Conservation (phyloP, 2,797 vertebrate genomes). For the Megalops cyprinoides region DNA sequence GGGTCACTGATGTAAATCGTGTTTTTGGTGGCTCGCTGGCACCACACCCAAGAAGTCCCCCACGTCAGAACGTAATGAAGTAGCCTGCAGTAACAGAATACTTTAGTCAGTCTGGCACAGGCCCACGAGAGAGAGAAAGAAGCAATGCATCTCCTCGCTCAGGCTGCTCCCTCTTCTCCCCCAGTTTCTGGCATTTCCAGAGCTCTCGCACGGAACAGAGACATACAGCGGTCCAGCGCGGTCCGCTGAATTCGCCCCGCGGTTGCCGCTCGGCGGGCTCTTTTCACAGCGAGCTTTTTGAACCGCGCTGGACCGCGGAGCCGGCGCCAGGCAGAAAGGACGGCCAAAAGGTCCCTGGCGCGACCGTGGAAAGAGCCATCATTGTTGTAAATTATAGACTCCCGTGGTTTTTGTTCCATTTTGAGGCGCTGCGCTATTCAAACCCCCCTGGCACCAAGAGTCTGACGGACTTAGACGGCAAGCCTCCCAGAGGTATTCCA, state of each 20-base stretch:
- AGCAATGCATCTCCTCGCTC: no score
- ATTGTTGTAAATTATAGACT: constrained; percentile 55
- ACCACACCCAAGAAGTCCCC: neutral
- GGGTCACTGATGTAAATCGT: neutral
- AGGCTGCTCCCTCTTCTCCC: no score
- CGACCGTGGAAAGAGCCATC: constrained; percentile 52
- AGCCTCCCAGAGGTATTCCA: constrained; percentile 48
- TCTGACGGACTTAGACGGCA: constrained; percentile 26
- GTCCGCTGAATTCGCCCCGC: neutral
- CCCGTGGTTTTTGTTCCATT: constrained; percentile 47
- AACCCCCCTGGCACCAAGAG: constrained; percentile 14
- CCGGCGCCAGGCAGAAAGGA: constrained; percentile 42
- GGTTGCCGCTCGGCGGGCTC: neutral
- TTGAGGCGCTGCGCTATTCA: constrained; percentile 52
- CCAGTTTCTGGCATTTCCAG: neutral
- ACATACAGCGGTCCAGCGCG: neutral
- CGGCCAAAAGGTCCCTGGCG: constrained; percentile 56
- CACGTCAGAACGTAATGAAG: neutral
- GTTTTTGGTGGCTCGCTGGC: neutral
- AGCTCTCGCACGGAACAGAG: neutral
- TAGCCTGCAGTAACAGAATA: neutral
- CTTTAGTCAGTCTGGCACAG: neutral
- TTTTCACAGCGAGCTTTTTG: constrained; percentile 45
- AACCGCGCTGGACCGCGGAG: constrained; percentile 44
- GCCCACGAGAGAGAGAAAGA: neutral